A percentile compares a stretch with the other conserved stretches of the same genome.
phyloP scores from a whole-genome alignment of 1,140 invertebrate species.

The Mylabris phalerata region DNA sequence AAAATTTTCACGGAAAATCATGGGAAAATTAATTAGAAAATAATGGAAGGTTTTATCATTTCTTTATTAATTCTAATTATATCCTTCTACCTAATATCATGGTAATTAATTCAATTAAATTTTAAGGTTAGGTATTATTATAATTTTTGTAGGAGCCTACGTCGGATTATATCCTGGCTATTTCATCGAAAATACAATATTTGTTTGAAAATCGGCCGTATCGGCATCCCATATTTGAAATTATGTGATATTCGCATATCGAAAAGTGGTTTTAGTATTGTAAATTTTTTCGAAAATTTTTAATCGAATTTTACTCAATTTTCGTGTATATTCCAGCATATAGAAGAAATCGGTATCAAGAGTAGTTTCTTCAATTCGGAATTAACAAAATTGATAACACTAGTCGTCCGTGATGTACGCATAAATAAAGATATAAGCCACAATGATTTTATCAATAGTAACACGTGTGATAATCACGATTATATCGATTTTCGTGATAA shows the following conservation, averaged over 20 bases:
- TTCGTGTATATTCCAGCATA: constrained; percentile 20
- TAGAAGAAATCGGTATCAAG: constrained; percentile 77
- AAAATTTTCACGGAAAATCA: no score
- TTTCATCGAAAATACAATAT: constrained; percentile 57
- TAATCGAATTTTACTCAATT: background rate
- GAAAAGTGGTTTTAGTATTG: constrained; percentile 60
- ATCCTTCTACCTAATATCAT: constrained; percentile 1
- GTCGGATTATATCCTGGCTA: constrained; percentile 56
- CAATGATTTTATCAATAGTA: constrained; percentile 40
- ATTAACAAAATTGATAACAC: constrained; percentile 77
- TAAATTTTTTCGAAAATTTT: constrained; percentile 43
- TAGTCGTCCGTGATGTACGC: constrained; percentile 75
- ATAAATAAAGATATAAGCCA: constrained; percentile 71
- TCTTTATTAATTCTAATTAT: no score
- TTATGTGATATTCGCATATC: constrained; percentile 59
- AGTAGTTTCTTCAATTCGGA: constrained; percentile 88
- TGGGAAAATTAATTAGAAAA: no score
- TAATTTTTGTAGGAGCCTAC: constrained; percentile 50
- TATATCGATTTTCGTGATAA: constrained; percentile 62
- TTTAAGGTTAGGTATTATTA: background rate
- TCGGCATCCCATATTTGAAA: constrained; percentile 58
- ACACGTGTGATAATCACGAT: constrained; percentile 33
- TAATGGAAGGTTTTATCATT: no score
- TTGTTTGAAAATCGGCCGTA: constrained; percentile 56
- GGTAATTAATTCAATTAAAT: background rate